Conservation (phyloP, 2,888 invertebrate genomes). For the Aphrophora alni region DNA sequence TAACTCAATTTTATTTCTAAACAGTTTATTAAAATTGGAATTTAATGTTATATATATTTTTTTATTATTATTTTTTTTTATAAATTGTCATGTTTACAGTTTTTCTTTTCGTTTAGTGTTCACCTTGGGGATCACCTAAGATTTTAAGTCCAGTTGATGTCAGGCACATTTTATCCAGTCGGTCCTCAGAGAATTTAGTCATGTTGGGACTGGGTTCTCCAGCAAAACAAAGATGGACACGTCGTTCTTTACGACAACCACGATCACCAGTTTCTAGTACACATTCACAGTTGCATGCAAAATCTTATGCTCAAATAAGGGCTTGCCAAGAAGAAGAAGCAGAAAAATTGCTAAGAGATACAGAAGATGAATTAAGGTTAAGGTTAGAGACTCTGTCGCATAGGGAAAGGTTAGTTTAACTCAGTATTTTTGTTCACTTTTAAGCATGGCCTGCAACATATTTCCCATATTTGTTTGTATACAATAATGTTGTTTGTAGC, state of each 20-base stretch:
- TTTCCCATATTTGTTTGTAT: no score
- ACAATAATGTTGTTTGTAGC: no score
- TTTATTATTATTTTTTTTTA: no score
- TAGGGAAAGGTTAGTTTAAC: constrained; percentile 34
- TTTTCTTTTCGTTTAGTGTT: constrained; percentile 55
- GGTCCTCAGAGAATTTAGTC: constrained; percentile 59
- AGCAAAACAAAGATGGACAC: constrained; percentile 55
- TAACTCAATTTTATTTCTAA: no score
- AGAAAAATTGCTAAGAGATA: constrained; percentile 52
- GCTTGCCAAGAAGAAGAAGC: constrained; percentile 40
- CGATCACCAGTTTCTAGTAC: constrained; percentile 25
- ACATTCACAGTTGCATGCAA: constrained; percentile 14
- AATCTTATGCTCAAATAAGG: constrained; percentile 15
- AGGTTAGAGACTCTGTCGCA: constrained; percentile 51
- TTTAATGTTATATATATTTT: no score
- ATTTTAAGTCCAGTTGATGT: constrained; percentile 60
- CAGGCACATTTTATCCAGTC: constrained; percentile 58
- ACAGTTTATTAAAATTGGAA: no score
- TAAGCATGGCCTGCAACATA: no score
- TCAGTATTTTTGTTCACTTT: no score
- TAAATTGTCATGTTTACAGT: no score
- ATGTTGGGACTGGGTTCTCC: constrained; percentile 51
- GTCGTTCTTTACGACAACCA: constrained; percentile 53
- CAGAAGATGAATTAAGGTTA: constrained; percentile 54
- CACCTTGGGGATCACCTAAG: constrained; percentile 61